Conservation (phyloP, 2,113 vertebrate genomes). For the Eulacestoma nigropectus region DNA sequence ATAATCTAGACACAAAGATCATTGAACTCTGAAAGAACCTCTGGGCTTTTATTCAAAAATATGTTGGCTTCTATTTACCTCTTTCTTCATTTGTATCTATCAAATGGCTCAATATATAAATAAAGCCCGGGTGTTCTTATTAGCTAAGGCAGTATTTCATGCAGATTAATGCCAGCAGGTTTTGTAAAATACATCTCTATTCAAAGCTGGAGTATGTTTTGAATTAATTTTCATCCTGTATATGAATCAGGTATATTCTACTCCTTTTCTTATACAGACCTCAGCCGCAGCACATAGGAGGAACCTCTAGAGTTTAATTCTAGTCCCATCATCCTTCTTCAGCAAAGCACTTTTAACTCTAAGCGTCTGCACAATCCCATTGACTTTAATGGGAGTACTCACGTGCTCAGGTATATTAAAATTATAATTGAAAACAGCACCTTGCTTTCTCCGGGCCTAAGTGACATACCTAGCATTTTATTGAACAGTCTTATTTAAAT, state of each 20-base stretch:
- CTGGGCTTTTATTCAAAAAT: constrained; percentile 64
- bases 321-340: neutral
- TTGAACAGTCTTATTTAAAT: constrained; percentile 21
- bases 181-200: constrained; percentile 70
- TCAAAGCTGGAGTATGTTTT: constrained; percentile 58
- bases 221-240: constrained; percentile 56
- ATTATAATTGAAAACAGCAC: constrained; percentile 30
- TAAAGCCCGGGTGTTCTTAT: constrained; percentile 68
- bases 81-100: constrained; percentile 64
- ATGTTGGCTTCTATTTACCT: constrained; percentile 49
- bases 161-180: constrained; percentile 64
- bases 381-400: constrained; percentile 23
- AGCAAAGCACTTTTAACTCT: constrained; percentile 25
- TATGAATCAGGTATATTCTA: constrained; percentile 42
- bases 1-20: constrained; percentile 51
- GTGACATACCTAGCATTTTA: neutral
- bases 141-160: constrained; percentile 68
- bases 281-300: neutral
- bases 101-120: constrained; percentile 56
- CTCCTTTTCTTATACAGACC: neutral
- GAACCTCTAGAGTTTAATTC: neutral
- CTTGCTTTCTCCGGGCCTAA: neutral
- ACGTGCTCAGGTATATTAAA: neutral
- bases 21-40: constrained; percentile 63
- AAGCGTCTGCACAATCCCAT: neutral